These are phyloP conservation scores for Meriones unguiculatus DNA, from an alignment of 2,113 vertebrate species.

Conservation along the genomic window DNA sequence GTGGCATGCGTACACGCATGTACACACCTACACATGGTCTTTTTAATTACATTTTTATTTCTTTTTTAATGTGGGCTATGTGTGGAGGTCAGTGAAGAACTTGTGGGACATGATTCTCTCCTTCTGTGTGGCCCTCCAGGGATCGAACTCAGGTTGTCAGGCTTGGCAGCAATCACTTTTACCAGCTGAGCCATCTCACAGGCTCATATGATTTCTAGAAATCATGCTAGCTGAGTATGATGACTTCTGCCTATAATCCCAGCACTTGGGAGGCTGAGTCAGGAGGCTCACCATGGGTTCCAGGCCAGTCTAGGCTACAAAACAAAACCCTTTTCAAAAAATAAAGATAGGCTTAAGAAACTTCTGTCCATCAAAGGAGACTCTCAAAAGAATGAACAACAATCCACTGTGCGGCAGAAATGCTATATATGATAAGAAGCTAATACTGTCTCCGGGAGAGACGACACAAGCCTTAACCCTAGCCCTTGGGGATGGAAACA, in stretches of 20 bases:
- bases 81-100: background rate
- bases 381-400: background rate
- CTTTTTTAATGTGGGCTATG: background rate
- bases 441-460: background rate
- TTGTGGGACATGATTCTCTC: background rate
- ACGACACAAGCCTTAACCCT: background rate
- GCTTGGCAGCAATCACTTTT: background rate
- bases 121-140: background rate
- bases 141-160: background rate
- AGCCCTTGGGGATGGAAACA: background rate
- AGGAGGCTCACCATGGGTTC: background rate
- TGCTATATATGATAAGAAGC: background rate
- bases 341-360: constrained; percentile 37
- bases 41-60: background rate
- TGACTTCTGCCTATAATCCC: no score
- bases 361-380: background rate
- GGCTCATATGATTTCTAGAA: background rate
- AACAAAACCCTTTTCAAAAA: background rate
- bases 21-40: background rate
- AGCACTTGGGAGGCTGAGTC: background rate
- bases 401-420: background rate
- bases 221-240: background rate
- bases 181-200: background rate
- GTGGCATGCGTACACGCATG: background rate
- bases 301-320: background rate